Evolutionary conservation across 1,140 invertebrate genomes (phyloP).

Genomic region (Micrasema longulum): DNA sequence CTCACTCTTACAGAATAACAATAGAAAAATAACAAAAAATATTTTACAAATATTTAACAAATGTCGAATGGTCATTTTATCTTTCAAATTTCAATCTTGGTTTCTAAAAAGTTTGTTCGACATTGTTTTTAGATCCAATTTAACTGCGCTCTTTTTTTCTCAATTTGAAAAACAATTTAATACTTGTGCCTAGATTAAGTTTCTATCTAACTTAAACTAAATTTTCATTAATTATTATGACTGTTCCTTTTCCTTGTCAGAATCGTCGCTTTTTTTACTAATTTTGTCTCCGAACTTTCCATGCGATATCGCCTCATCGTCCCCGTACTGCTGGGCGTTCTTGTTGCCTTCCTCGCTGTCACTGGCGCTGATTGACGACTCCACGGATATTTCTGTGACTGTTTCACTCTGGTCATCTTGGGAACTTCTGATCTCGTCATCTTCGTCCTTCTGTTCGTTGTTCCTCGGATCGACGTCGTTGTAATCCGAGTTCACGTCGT

Average conservation of each 20-base stretch:
- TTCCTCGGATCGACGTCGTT: slow-evolving; percentile 38
- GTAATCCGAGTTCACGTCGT: slow-evolving; percentile 51
- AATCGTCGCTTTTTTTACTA: slow-evolving; percentile 43
- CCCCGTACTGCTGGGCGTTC: slow-evolving; percentile 51
- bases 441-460: slow-evolving; percentile 14
- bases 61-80: no score
- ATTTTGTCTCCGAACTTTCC: slow-evolving; percentile 53
- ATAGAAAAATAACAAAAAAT: no score
- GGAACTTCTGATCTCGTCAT: slow-evolving; percentile 26
- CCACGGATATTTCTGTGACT: slow-evolving; percentile 65
- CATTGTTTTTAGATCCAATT: no score
- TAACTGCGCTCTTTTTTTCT: no score
- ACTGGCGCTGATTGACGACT: slow-evolving; percentile 58
- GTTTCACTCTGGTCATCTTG: slow-evolving; percentile 57
- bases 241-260: slow-evolving; percentile 33
- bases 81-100: no score
- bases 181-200: background rate
- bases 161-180: no score
- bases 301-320: slow-evolving; percentile 8
- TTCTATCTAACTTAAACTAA: background rate
- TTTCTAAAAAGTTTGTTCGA: no score
- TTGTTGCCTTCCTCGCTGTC: slow-evolving; percentile 40
- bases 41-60: no score
- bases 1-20: no score
- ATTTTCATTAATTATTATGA: slow-evolving; percentile 39